Evolutionary conservation across 2,113 vertebrate species (phyloP).

Genomic region (Panurus biarmicus): DNA sequence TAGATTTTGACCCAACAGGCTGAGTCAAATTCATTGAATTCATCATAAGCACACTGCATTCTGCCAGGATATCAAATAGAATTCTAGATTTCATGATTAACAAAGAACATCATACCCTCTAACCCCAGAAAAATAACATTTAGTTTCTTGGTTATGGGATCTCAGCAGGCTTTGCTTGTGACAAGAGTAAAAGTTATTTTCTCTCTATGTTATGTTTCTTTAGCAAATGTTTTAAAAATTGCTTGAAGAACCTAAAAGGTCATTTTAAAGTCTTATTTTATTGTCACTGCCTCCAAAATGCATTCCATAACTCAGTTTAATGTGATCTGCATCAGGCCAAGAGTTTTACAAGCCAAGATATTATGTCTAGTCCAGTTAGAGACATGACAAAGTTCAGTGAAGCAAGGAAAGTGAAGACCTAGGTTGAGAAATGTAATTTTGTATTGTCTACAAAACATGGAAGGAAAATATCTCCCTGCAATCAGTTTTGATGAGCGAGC

Average conservation of each 20-base stretch:
- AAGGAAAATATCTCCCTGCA: neutral
- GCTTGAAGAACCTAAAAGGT: constrained; percentile 56
- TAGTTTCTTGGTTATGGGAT: constrained; percentile 16
- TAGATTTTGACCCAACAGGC: neutral
- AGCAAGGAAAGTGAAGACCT: neutral
- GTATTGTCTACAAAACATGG: neutral
- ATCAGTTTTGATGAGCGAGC: neutral
- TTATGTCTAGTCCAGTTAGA: constrained; percentile 58
- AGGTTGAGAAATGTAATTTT: constrained; percentile 24
- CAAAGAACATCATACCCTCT: neutral
- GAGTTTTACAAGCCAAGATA: constrained; percentile 56
- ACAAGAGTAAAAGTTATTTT: constrained; percentile 49
- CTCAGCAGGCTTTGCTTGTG: constrained; percentile 31
- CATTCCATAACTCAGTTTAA: constrained; percentile 67
- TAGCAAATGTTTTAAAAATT: constrained; percentile 54
- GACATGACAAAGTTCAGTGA: constrained; percentile 4
- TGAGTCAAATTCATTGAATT: neutral
- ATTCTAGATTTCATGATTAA: neutral
- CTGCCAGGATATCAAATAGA: neutral
- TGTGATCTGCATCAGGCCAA: constrained; percentile 49
- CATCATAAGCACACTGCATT: neutral
- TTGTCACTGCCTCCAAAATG: constrained; percentile 61
- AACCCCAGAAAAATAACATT: constrained; percentile 10
- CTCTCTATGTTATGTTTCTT: constrained; percentile 54
- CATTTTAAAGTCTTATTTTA: constrained; percentile 66